A percentile compares a stretch with the other conserved stretches of the same genome.
These are phyloP conservation scores for Ceratosolen fusciceps DNA, from an alignment of 1,140 invertebrate species.

Conservation along the genomic window DNA sequence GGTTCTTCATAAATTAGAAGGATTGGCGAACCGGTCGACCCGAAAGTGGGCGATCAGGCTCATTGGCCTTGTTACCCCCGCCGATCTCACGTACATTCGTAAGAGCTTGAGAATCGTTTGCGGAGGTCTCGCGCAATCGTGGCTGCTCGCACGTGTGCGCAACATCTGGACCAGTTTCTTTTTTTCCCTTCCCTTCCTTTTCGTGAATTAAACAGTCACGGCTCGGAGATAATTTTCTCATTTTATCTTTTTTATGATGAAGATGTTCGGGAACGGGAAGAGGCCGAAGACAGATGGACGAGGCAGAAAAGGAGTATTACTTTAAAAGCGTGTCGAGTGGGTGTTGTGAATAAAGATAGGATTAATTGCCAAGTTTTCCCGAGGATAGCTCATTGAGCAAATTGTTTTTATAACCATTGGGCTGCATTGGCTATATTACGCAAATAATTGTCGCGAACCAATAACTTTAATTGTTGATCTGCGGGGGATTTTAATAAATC, in stretches of 20 bases:
- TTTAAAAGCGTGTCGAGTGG: background rate
- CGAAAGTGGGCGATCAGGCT: constrained; percentile 40
- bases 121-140: background rate
- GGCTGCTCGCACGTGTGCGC: background rate
- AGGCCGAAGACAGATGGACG: background rate
- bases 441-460: too few relatives aligned
- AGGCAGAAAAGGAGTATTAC: background rate
- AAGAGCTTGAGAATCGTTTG: background rate
- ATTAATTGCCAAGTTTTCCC: background rate
- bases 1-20: constrained; percentile 13
- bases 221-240: background rate
- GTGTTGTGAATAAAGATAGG: background rate
- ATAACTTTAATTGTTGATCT: too few relatives aligned
- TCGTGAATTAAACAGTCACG: background rate
- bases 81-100: background rate
- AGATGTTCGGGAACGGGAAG: too few relatives aligned
- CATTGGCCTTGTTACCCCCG: too few relatives aligned
- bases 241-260: background rate
- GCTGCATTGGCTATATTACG: too few relatives aligned
- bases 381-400: too few relatives aligned
- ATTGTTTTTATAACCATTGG: too few relatives aligned
- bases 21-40: constrained; percentile 32
- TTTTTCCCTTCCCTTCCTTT: too few relatives aligned
- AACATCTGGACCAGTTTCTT: background rate
- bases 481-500: too few relatives aligned